Percentiles rank a stretch among this genome's conserved stretches.
These are phyloP conservation scores for Chlorodrepanis virens DNA, from an alignment of 2,113 vertebrate genomes.

Conservation along the genomic window DNA sequence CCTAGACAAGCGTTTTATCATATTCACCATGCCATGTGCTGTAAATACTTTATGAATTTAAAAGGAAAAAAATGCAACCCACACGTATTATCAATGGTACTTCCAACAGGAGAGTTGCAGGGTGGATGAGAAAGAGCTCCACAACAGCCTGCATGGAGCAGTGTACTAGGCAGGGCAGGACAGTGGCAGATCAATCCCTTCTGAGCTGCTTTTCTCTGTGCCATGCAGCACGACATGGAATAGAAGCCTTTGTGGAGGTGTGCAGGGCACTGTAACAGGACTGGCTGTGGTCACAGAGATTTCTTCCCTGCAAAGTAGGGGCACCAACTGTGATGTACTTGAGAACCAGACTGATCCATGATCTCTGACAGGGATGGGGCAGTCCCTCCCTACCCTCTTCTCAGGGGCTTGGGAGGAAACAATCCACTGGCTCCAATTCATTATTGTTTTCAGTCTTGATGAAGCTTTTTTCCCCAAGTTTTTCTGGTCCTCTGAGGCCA, in stretches of 20 bases:
- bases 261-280: not conserved
- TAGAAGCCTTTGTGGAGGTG: not conserved
- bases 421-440: not conserved
- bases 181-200: not conserved
- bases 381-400: not conserved
- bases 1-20: not conserved
- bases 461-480: not conserved
- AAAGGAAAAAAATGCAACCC: not conserved
- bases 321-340: not conserved
- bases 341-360: not conserved
- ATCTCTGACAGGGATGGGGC: not conserved
- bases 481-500: not conserved
- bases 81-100: not conserved
- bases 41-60: not conserved
- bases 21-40: not conserved
- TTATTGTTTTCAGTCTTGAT: not conserved
- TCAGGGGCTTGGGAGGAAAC: not conserved
- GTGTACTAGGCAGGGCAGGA: fast-evolving
- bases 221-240: not conserved
- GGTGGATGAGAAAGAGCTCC: not conserved
- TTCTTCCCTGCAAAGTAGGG: not conserved
- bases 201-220: not conserved
- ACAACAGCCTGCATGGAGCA: not conserved
- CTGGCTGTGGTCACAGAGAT: not conserved
- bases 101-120: not conserved